Percentiles rank a stretch among this genome's conserved stretches.
Conservation (phyloP, 2,888 invertebrate species). For the Molorchus minor region DNA sequence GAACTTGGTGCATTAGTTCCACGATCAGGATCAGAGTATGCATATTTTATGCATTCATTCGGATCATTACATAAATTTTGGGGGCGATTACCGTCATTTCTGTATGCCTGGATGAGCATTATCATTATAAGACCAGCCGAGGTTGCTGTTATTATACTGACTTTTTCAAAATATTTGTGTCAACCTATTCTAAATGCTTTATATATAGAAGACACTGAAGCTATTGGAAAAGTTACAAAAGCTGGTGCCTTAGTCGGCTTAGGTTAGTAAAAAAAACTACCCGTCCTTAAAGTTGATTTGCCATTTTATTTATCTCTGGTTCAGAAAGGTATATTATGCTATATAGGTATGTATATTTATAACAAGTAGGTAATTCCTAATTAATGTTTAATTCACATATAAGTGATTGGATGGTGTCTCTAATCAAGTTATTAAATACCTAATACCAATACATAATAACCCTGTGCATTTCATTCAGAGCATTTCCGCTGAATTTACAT, state of each 20-base stretch:
- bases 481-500: constrained; percentile 15
- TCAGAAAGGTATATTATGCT: too few relatives aligned
- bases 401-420: too few relatives aligned
- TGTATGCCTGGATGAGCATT: constrained; percentile 81
- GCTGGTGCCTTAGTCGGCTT: constrained; percentile 71
- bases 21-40: constrained; percentile 83
- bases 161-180: constrained; percentile 79
- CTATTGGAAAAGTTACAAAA: constrained; percentile 66
- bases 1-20: constrained; percentile 83
- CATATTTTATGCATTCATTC: constrained; percentile 80
- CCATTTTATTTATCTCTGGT: too few relatives aligned
- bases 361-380: too few relatives aligned
- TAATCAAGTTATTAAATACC: too few relatives aligned
- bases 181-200: constrained; percentile 70
- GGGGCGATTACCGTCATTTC: constrained; percentile 78
- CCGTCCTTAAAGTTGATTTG: too few relatives aligned
- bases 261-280: constrained; percentile 67
- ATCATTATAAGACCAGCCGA: constrained; percentile 79
- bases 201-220: constrained; percentile 54
- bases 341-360: too few relatives aligned
- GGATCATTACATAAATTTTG: constrained; percentile 73
- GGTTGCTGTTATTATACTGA: constrained; percentile 79
- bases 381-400: too few relatives aligned
- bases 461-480: not conserved
- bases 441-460: too few relatives aligned